A percentile compares a stretch with the other conserved stretches of the same genome.
Evolutionary conservation across 2,888 invertebrate species (phyloP).

Genomic region (Heliconius ethilla): DNA sequence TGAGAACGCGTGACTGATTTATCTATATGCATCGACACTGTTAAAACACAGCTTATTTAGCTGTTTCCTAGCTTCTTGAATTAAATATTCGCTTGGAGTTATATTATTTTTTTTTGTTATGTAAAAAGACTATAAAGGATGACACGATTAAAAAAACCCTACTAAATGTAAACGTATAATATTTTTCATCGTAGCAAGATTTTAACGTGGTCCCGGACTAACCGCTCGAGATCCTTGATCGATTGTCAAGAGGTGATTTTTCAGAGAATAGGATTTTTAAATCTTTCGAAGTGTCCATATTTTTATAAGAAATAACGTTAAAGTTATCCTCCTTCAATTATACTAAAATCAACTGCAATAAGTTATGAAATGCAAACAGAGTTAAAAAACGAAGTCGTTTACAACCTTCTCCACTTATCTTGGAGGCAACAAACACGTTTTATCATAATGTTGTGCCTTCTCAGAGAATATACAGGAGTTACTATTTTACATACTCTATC

Average conservation of each 20-base stretch:
- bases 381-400: not conserved
- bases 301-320: no score
- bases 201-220: no score
- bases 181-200: no score
- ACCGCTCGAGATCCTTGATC: no score
- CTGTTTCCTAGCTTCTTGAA: not conserved
- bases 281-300: not conserved
- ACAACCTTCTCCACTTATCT: not conserved
- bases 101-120: no score
- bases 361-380: no score
- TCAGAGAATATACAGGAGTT: constrained; percentile 5
- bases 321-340: no score
- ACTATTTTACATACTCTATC: not conserved
- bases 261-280: not conserved
- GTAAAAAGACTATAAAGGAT: no score
- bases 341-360: not conserved
- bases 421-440: not conserved
- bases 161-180: no score
- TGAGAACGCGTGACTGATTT: constrained; percentile 23
- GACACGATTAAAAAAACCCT: no score
- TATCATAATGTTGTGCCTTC: constrained; percentile 12
- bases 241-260: no score
- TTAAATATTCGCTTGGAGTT: not conserved
- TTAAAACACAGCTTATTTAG: not conserved
- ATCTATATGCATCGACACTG: not conserved